Evolutionary conservation across 2,113 vertebrate species (phyloP), one percentile per base, ranked within the genome.

Genomic region (Otis tarda): DNA sequence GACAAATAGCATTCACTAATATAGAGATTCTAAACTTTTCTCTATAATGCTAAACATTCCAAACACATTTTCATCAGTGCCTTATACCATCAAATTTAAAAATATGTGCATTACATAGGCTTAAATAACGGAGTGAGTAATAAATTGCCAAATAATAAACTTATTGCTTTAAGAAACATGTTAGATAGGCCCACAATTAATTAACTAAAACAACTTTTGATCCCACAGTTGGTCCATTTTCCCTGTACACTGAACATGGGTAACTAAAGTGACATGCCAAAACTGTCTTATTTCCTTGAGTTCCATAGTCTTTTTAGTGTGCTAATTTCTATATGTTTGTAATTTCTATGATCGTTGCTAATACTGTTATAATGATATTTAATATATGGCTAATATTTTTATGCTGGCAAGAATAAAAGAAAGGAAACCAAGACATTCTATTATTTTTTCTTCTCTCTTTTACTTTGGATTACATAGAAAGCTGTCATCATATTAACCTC

Each of bases 361-460:
- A 50, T 57, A 83, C 9, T 77, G 1, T 45, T 67, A 67, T 18
- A 68, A 43, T 47, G 6, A 43, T 43, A 28, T 30, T 49, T 65
- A 73, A 73, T 57, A 70, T n/a, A 35, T 28, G 8, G 7, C 4
- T 76, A 68, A 27, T 64, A 59, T 28, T 89, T 83, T 70, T 78
- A n/a, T 67, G 15, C 59, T 60, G 24, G 7, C 4, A 71, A 77
- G 31, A 71, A 59, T 39, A 61, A 80, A 84, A 83, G 2, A 86
- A 93, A 52, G 4, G 10, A 59, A 87, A 52, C 2, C 0, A 1
- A 69, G 50, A 33, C 0, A 4, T 59, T 55, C 4, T 41, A 24
- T 33, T 76, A 19, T 28, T 61, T 52, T 63, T 70, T 9, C 5
- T 49, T 45, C 17, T 86, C 3, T 60, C 15, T 70, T 67, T 60